Base-by-base conservation (phyloP, 2,797 vertebrate genomes). In the Leptoclinus maculatus region DNA sequence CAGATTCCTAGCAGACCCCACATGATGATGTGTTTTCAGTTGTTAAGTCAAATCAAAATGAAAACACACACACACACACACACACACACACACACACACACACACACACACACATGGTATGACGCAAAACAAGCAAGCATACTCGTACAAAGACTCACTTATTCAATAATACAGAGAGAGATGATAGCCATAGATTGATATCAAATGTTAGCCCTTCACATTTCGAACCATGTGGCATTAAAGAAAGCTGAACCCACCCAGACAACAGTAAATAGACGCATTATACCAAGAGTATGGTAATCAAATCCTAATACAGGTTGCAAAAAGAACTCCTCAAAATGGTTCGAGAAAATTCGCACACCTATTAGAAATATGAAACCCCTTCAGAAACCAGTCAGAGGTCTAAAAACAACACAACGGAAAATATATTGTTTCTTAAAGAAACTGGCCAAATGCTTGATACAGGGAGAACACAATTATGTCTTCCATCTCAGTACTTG, bases 1-100 rank as follows among this genome's bases (percentile, higher is more conserved):
- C 41, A 62, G 58, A 64, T 78, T 83, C 23, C 60, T 45, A 56
- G 43, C 39, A 64, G 53, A 72, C 25, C 67, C 64, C 23, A 14
- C 58, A 21, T 71, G 69, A 54, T 54, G 77, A 57, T 76, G 59
- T 83, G 78, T 76, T 88, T 69, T 84, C 54, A 66, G 49, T 65
- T 65, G 29, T 43, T 51, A 70, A 10, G 47, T 82, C 45, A 34
- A 63, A 60, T 74, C 34, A 64, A 13, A 65, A 53, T 49, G 59
- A 62, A 75, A 83, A 59, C 64, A 69, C 49, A 71, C 75, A 68
- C 45, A 17, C 41, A 17, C 41, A 43, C 16, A 43, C 41, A 43
- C 39, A 41, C 14, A 41, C 14, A 41, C 5, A 41, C 39, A 68
- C 45, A 17, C 41, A 17, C 41, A 43, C 16, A 43, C 41, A 43